phyloP scores from a whole-genome alignment of 1,140 invertebrate genomes.

The Meloidogyne chitwoodi region DNA sequence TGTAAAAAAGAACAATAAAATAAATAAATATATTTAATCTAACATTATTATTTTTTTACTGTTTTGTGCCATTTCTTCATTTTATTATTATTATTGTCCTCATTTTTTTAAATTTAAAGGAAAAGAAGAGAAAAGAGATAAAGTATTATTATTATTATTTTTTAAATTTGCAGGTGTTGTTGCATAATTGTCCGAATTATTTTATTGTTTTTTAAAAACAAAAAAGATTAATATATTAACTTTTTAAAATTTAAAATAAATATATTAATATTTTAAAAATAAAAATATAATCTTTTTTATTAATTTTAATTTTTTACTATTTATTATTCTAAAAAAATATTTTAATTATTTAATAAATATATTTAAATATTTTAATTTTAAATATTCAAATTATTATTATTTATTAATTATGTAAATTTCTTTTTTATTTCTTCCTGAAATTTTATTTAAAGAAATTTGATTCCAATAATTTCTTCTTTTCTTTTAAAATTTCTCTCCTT shows the following conservation, averaged over 20 bases:
- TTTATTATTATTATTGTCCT: no score
- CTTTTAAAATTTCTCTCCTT: not conserved
- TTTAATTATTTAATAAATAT: not conserved
- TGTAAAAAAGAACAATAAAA: no score
- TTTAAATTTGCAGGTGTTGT: not conserved
- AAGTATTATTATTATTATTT: not conserved
- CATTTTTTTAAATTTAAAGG: no score
- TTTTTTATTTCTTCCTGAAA: not conserved
- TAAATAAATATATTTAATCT: no score
- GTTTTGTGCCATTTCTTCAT: no score
- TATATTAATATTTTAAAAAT: not conserved
- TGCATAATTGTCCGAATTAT: not conserved
- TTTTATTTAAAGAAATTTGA: not conserved
- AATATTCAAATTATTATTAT: not conserved
- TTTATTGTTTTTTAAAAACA: not conserved
- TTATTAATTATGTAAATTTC: not conserved
- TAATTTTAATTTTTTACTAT: no score
- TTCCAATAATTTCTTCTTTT: not conserved
- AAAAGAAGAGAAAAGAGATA: no score
- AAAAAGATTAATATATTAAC: no score
- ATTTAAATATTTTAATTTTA: not conserved
- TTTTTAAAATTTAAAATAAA: no score
- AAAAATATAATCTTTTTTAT: no score
- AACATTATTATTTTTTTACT: no score
- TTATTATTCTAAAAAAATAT: no score